Conservation (phyloP, 2,113 vertebrate genomes). For the Leptobrachium ailaonicum region DNA sequence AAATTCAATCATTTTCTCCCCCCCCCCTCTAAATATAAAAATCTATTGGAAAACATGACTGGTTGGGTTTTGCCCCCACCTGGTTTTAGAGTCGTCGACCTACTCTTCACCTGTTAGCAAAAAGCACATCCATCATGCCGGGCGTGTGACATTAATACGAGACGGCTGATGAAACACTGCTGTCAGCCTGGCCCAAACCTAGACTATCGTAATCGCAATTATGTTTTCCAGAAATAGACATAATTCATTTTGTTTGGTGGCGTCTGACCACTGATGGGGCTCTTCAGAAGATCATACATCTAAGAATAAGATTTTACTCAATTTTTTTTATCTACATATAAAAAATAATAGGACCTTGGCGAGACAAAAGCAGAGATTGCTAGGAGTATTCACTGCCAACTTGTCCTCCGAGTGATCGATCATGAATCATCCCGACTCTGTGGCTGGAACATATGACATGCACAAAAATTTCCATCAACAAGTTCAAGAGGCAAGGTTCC, state of each 20-base stretch:
- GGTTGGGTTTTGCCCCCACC: no score
- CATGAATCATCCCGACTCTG: no score
- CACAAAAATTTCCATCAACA: no score
- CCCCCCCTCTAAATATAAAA: no score
- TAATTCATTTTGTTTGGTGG: conserved; percentile 10
- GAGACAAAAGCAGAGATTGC: neutral
- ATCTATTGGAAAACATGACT: no score
- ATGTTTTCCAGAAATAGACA: conserved; percentile 1
- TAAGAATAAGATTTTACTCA: no score
- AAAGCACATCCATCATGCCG: conserved; percentile 1
- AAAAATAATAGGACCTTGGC: neutral
- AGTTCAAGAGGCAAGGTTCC: no score
- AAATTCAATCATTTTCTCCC: no score
- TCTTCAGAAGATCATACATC: neutral
- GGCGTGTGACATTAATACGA: neutral
- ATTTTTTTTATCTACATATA: no score
- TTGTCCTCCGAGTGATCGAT: no score
- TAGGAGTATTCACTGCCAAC: no score
- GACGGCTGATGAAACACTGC: neutral
- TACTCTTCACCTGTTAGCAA: neutral
- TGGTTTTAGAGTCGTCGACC: neutral
- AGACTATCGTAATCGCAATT: neutral
- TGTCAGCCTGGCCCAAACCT: neutral
- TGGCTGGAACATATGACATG: no score
- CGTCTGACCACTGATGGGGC: neutral